Evolutionary conservation across 2,888 invertebrate genomes (phyloP).

Genomic region (Eupeodes latifasciatus): DNA sequence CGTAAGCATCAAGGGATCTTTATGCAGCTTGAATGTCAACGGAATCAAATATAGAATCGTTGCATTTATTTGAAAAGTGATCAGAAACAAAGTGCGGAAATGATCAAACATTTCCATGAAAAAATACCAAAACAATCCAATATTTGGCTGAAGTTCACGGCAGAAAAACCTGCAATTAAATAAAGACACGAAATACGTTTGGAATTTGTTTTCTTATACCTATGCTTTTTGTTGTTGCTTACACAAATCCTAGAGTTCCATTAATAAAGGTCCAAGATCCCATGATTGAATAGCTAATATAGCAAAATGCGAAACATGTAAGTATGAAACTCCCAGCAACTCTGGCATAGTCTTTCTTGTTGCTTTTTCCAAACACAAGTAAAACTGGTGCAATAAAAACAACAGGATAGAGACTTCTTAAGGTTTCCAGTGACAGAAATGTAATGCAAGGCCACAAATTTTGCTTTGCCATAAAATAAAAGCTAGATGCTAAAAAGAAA

Average conservation of each 20-base stretch:
- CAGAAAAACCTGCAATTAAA: conserved; percentile 89
- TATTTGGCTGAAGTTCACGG: conserved; percentile 97
- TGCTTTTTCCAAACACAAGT: conserved; percentile 83
- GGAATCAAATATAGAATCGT: conserved; percentile 96
- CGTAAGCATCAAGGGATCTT: conserved; percentile 92
- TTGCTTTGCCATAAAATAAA: conserved; percentile 89
- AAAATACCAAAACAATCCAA: conserved; percentile 99
- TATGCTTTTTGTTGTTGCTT: conserved; percentile 82
- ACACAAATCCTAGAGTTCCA: conserved; percentile 93
- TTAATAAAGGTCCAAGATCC: conserved; percentile 88
- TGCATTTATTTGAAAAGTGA: conserved; percentile 98
- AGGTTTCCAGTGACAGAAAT: conserved; percentile 90
- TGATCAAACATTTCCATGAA: conserved; percentile 99
- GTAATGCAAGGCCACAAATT: conserved; percentile 87
- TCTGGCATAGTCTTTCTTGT: conserved; percentile 45
- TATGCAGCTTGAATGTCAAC: conserved; percentile 90
- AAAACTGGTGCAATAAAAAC: conserved; percentile 93
- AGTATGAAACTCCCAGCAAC: conserved; percentile 77
- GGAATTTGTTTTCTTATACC: not conserved
- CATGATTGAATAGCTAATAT: conserved; percentile 86
- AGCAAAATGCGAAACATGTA: conserved; percentile 77
- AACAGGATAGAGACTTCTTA: conserved; percentile 93
- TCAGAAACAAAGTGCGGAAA: conserved; percentile 96
- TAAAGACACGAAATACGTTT: not conserved
- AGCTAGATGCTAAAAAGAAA: conserved; percentile 89